Evolutionary conservation across 2,888 invertebrate genomes (phyloP).

Genomic region (Campoplex capitator): DNA sequence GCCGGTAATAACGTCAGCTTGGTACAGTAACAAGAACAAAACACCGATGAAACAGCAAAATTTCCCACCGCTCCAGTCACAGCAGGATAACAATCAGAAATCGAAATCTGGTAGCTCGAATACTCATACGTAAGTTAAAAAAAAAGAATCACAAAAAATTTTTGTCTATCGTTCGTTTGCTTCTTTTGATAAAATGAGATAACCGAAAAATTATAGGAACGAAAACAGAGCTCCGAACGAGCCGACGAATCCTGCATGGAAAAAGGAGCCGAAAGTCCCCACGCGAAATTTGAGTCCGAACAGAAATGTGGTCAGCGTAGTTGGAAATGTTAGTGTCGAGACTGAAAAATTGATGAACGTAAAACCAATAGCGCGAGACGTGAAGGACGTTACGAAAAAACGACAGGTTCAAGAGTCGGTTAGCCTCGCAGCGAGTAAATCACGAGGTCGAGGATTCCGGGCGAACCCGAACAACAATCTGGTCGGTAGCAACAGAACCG

Average conservation of each 20-base stretch:
- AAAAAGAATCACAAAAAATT: background rate
- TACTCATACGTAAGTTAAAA: conserved; percentile 75
- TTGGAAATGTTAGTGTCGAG: conserved; percentile 71
- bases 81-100: conserved; percentile 78
- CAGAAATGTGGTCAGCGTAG: conserved; percentile 75
- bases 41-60: conserved; percentile 78
- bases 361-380: conserved; percentile 45
- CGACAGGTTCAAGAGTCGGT: conserved; percentile 79
- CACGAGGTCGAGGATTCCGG: conserved; percentile 82
- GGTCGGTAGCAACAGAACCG: conserved; percentile 77
- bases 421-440: conserved; percentile 78
- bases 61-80: conserved; percentile 81
- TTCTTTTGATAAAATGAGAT: background rate
- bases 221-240: conserved; percentile 81
- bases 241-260: conserved; percentile 80
- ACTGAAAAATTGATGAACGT: conserved; percentile 70
- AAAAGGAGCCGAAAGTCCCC: conserved; percentile 78
- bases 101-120: conserved; percentile 70
- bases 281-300: conserved; percentile 77
- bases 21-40: conserved; percentile 83
- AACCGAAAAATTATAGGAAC: conserved; percentile 72
- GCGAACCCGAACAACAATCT: conserved; percentile 80
- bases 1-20: conserved; percentile 83
- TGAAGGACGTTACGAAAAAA: conserved; percentile 77
- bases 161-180: conserved; percentile 13